A percentile compares a stretch with the other conserved stretches of the same genome.
Conservation (phyloP, 2,113 vertebrate species). For the Danionella cerebrum region DNA sequence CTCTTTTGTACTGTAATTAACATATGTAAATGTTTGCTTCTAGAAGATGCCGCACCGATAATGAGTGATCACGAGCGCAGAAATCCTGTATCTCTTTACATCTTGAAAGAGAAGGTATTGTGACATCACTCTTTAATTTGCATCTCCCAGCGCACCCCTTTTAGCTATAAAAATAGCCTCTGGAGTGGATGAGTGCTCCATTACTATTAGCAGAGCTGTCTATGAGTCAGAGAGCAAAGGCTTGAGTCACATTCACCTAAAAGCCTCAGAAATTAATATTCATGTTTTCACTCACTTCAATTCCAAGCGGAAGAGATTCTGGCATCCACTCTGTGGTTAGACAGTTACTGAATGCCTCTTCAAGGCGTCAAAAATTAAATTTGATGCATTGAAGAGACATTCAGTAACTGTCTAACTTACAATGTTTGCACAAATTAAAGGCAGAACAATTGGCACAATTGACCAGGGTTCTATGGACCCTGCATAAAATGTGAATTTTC, state of each 20-base stretch:
- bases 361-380: too few species aligned
- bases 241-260: not conserved
- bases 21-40: conserved; percentile 2
- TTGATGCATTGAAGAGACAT: too few species aligned
- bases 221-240: conserved; percentile 5
- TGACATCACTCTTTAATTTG: conserved; percentile 1
- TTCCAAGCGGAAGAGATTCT: not conserved
- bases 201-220: conserved; percentile 6
- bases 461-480: too few species aligned
- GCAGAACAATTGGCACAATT: too few species aligned
- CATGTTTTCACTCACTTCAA: not conserved
- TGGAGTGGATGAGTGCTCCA: conserved; percentile 24
- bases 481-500: too few species aligned
- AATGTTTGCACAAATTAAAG: too few species aligned
- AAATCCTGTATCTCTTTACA: conserved; percentile 79
- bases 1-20: too few species aligned
- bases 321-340: not conserved
- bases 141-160: not conserved
- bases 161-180: conserved; percentile 14
- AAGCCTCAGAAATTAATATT: not conserved
- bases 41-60: conserved; percentile 68
- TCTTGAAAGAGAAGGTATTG: conserved; percentile 83
- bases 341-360: too few species aligned
- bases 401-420: too few species aligned
- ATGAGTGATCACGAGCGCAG: conserved; percentile 68